Conservation (phyloP, 2,888 invertebrate species). For the Orthosia gracilis region DNA sequence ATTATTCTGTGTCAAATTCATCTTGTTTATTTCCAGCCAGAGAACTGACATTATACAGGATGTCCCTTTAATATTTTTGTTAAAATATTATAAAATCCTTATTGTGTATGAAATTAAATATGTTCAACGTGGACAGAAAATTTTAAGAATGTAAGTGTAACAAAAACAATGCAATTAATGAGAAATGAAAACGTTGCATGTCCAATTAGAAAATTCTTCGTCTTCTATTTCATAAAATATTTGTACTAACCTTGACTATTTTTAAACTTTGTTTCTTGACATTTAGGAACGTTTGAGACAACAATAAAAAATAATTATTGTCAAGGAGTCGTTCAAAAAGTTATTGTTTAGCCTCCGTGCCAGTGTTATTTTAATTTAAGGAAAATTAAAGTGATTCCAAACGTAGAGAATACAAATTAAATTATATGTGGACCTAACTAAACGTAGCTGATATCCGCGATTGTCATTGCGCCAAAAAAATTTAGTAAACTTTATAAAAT, state of each 20-base stretch:
- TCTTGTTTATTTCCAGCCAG: neutral
- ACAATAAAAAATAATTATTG: constrained; percentile 36
- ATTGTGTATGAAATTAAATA: too few relatives aligned
- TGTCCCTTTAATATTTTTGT: neutral
- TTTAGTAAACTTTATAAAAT: neutral
- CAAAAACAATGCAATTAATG: constrained; percentile 45
- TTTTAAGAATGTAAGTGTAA: neutral
- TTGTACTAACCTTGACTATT: constrained; percentile 56
- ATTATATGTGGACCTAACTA: neutral
- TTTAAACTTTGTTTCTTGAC: constrained; percentile 29
- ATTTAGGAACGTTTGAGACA: constrained; percentile 46
- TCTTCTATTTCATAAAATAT: constrained; percentile 44
- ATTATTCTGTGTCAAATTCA: constrained; percentile 8
- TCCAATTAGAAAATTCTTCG: constrained; percentile 60
- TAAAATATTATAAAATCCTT: too few relatives aligned
- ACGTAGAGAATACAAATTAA: neutral
- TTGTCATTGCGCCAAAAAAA: neutral
- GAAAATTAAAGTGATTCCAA: neutral
- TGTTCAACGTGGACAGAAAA: neutral
- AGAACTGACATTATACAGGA: neutral
- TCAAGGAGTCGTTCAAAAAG: constrained; percentile 35
- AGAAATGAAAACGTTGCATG: constrained; percentile 53
- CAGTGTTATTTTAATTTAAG: constrained; percentile 14
- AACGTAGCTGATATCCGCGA: neutral
- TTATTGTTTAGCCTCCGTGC: constrained; percentile 28